phyloP scores from a whole-genome alignment of 2,113 vertebrate genomes.

The Plestiodon gilberti region DNA sequence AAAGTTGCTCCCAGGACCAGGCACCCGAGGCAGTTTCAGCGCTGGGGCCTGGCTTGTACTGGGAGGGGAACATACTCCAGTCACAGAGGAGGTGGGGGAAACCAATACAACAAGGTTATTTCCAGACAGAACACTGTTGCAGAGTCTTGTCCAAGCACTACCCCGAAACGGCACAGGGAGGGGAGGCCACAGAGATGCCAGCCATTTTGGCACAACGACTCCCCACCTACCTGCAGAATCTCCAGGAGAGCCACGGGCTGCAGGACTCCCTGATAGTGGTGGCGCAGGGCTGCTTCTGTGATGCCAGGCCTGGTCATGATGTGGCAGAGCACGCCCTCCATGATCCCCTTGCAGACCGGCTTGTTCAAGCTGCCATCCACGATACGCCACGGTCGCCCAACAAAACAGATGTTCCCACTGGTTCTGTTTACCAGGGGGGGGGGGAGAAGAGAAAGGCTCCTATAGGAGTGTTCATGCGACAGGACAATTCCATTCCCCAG shows the following conservation, averaged over 20 bases:
- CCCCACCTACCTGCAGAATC: slow-evolving; percentile 84
- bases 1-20: too few species aligned
- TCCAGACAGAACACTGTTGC: too few species aligned
- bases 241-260: slow-evolving; percentile 88
- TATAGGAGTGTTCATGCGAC: too few species aligned
- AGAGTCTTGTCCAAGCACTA: not conserved
- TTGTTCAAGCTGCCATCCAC: slow-evolving; percentile 90
- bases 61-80: too few species aligned
- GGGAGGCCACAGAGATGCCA: too few species aligned
- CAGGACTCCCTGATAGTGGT: slow-evolving; percentile 86
- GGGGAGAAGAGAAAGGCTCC: too few species aligned
- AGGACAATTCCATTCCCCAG: too few species aligned
- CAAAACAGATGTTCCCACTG: slow-evolving; percentile 75
- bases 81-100: not conserved
- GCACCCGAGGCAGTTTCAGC: too few species aligned
- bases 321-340: slow-evolving; percentile 90
- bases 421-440: slow-evolving; percentile 68
- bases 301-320: slow-evolving; percentile 90
- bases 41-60: too few species aligned
- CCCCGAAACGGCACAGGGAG: not conserved
- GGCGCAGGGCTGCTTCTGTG: slow-evolving; percentile 77
- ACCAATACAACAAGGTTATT: too few species aligned
- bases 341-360: slow-evolving; percentile 92
- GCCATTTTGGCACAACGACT: not conserved
- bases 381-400: slow-evolving; percentile 91